Evolutionary conservation across 2,113 vertebrate species (phyloP).

Genomic region (Peromyscus maniculatus): DNA sequence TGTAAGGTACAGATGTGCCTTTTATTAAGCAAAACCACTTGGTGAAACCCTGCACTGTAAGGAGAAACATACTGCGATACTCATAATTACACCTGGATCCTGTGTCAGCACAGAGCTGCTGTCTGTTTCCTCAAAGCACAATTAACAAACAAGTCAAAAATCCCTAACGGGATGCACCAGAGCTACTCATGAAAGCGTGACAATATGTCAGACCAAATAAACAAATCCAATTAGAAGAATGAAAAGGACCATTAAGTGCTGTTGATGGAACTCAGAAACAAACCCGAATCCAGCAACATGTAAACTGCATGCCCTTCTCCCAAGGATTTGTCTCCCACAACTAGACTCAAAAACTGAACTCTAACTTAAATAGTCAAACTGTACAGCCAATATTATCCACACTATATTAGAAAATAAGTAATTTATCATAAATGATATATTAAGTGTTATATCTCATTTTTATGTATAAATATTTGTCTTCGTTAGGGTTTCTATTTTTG

Average conservation of each 20-base stretch:
- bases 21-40: background rate
- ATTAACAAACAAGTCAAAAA: background rate
- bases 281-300: background rate
- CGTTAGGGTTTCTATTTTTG: too few relatives aligned
- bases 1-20: background rate
- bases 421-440: background rate
- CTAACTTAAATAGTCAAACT: constrained; percentile 1
- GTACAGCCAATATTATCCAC: background rate
- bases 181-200: constrained; percentile 39
- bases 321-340: background rate
- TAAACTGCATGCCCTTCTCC: background rate
- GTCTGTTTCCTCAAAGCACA: constrained; percentile 11
- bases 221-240: constrained; percentile 43
- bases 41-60: background rate
- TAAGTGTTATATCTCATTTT: background rate
- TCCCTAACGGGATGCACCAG: background rate
- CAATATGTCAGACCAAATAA: constrained; percentile 12
- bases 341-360: background rate
- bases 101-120: background rate
- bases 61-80: background rate
- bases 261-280: background rate
- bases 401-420: background rate
- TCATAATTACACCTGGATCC: background rate
- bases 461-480: background rate
- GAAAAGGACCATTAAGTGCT: background rate